Percentiles rank a stretch among this genome's conserved stretches.
Conservation (phyloP, 2,113 vertebrate genomes). For the Trogon melanurus region DNA sequence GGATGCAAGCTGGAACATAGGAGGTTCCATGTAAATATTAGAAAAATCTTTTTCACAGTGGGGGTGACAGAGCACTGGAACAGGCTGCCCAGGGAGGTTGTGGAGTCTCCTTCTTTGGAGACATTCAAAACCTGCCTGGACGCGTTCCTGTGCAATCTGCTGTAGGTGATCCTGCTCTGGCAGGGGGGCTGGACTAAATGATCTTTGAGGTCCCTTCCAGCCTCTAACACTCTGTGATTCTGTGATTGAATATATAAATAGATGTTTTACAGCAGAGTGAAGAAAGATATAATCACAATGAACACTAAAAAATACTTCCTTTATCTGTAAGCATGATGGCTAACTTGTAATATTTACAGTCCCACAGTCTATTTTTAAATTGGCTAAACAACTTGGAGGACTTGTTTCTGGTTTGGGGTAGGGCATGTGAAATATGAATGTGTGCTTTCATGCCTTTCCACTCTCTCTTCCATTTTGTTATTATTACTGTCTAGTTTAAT, state of each 20-base stretch:
- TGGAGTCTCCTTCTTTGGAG: too few relatives aligned
- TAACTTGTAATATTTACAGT: not conserved
- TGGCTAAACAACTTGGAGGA: conserved; percentile 3
- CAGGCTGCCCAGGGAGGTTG: too few relatives aligned
- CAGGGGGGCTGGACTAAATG: too few relatives aligned
- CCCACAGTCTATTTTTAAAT: not conserved
- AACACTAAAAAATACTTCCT: not conserved
- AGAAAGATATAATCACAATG: not conserved
- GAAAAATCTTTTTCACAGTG: too few relatives aligned
- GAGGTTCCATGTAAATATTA: too few relatives aligned
- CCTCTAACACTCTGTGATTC: too few relatives aligned
- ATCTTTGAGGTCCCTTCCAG: too few relatives aligned
- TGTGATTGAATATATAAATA: not conserved
- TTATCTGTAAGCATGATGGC: not conserved
- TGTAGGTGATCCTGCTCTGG: too few relatives aligned
- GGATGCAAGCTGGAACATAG: too few relatives aligned
- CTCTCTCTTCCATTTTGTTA: conserved; percentile 21
- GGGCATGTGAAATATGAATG: not conserved
- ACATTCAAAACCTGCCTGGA: too few relatives aligned
- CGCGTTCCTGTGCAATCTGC: too few relatives aligned
- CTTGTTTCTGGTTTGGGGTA: not conserved
- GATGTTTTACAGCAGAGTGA: not conserved
- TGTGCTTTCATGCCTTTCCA: conserved; percentile 4
- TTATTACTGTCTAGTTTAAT: conserved; percentile 9
- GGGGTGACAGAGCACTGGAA: too few relatives aligned